Evolutionary conservation across 2,113 vertebrate species (phyloP), one percentile per base, ranked within the genome.

Genomic region (Hyla sarda): DNA sequence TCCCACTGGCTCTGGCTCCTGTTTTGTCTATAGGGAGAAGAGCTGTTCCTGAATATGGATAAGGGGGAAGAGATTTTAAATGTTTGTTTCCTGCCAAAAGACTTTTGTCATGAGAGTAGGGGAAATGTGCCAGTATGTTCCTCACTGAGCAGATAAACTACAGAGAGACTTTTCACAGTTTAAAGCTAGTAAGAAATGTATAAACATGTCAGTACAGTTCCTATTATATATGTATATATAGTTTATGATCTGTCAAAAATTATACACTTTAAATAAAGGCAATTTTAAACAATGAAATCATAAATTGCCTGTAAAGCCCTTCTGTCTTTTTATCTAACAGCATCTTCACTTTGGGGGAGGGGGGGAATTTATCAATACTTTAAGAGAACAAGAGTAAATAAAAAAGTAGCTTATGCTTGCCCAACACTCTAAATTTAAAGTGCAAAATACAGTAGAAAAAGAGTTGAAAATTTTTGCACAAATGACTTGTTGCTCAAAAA

Each of bases 51-150:
- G 83, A 77, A 77, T 65, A 85, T 77, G 83, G 73, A 77, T 85
- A 76, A 65, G 34, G 54, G n/a, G 73, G 41, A 84, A 62, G n/a
- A 52, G 25, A 65, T 48, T 65, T 77, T 34, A 77, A 62, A 76
- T 84, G 34, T 60, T 60, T 67, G 19, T 32, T 75, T 85, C 56
- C 83, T 85, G 83, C 83, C 83, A 85, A 85, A 76, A 77, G 41
- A 45, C 56, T 85, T 85, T 67, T 67, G 56, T 77, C 56, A 85
- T 77, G 83, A 77, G 56, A 37, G 67, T 85, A 62, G 54, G 25
- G 23, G 73, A 62, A 13, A 56, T 25, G 45, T 77, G 83, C 83
- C 83, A 85, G 76, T 77, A 76, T 85, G 28, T 28, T 65, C 41
- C 45, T 65, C 73, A 50, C 21, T 85, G 45, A 65, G 54, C 72